A percentile compares a stretch with the other conserved stretches of the same genome.
phyloP scores from a whole-genome alignment of 1,140 invertebrate species.

The Lanistes nyassanus region DNA sequence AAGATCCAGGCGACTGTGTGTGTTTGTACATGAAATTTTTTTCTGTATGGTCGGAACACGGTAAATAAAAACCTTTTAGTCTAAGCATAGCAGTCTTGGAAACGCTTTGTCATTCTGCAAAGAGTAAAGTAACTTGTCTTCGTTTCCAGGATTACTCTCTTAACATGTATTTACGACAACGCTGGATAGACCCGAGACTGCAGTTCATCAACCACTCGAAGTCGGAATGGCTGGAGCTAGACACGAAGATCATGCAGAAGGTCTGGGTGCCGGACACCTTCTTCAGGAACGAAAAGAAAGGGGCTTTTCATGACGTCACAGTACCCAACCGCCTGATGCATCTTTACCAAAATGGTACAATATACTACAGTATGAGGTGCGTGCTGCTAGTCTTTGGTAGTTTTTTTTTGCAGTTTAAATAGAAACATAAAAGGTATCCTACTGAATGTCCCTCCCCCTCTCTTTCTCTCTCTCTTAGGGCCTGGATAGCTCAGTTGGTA shows the following conservation, averaged over 20 bases:
- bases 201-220: slow-evolving; percentile 36
- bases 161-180: slow-evolving; percentile 42
- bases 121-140: neutral
- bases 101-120: neutral
- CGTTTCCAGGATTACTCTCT: slow-evolving; percentile 43
- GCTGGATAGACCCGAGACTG: slow-evolving; percentile 41
- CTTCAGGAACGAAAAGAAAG: slow-evolving; percentile 77
- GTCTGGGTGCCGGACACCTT: slow-evolving; percentile 38
- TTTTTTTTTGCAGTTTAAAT: neutral
- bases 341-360: slow-evolving; percentile 73
- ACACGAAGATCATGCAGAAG: slow-evolving; percentile 35
- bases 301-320: slow-evolving; percentile 55
- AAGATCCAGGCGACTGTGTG: too few species aligned
- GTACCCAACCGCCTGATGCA: slow-evolving; percentile 77
- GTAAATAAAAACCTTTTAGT: neutral
- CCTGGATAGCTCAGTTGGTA: too few species aligned
- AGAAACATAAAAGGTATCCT: neutral
- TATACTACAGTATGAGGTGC: slow-evolving; percentile 71
- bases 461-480: neutral
- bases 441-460: slow-evolving; percentile 1
- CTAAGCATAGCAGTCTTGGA: neutral
- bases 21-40: too few species aligned
- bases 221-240: slow-evolving; percentile 34
- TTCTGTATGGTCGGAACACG: too few species aligned
- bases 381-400: neutral